These are phyloP conservation scores for Vesta saturnalis DNA, from an alignment of 2,888 invertebrate genomes.

Conservation along the genomic window DNA sequence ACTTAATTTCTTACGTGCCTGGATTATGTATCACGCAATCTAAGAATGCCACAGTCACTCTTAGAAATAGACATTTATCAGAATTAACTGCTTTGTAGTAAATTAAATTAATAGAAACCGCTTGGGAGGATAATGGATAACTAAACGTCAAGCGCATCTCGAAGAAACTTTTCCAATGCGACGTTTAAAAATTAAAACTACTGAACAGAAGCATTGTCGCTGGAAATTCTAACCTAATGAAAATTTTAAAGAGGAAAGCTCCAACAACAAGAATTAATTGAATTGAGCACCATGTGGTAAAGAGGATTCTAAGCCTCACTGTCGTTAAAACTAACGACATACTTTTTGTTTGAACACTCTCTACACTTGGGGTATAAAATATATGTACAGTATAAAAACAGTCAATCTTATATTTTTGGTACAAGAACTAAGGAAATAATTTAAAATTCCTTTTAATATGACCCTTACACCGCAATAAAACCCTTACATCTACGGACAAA, in stretches of 20 bases:
- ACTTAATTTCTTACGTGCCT: slow-evolving; percentile 27
- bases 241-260: not conserved
- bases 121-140: slow-evolving; percentile 29
- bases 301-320: slow-evolving; percentile 19
- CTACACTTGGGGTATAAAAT: slow-evolving; percentile 4
- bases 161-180: slow-evolving; percentile 9
- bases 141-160: slow-evolving; percentile 21
- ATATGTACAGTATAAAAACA: slow-evolving; percentile 15
- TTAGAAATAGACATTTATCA: slow-evolving; percentile 29
- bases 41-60: slow-evolving; percentile 27
- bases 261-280: too few species aligned
- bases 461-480: slow-evolving; percentile 46
- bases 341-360: too few species aligned
- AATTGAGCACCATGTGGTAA: slow-evolving; percentile 15
- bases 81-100: slow-evolving; percentile 28
- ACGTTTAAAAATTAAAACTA: slow-evolving; percentile 30
- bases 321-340: slow-evolving; percentile 24
- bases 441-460: slow-evolving; percentile 49
- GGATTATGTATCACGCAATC: slow-evolving; percentile 31
- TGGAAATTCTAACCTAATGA: not conserved
- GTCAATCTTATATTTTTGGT: slow-evolving; percentile 14
- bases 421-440: slow-evolving; percentile 38
- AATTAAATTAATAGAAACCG: slow-evolving; percentile 34
- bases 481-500: slow-evolving; percentile 49
- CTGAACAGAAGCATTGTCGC: not conserved